These are phyloP conservation scores for Theonella swinhoei DNA, from an alignment of 37 sponge, comb jelly and placozoan genomes.

Conservation along the genomic window DNA sequence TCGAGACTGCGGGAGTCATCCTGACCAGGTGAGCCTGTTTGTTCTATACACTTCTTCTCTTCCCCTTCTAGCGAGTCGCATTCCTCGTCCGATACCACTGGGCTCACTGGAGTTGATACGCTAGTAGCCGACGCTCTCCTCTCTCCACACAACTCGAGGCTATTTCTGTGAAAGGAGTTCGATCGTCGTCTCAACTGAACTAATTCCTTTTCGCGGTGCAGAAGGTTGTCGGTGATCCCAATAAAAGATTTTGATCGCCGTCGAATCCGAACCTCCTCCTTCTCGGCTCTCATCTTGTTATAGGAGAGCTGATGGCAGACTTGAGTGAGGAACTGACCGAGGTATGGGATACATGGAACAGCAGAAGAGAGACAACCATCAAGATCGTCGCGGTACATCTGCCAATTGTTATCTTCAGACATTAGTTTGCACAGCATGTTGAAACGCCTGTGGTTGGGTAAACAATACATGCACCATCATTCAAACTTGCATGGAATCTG, in stretches of 20 bases:
- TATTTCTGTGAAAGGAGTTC: no score
- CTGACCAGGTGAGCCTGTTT: no score
- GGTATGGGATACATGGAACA: slow-evolving; percentile 68
- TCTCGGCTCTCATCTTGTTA: not conserved
- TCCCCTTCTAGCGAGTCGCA: no score
- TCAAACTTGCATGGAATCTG: not conserved
- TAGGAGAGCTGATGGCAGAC: not conserved
- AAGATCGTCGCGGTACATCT: slow-evolving; percentile 46
- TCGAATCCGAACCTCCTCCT: not conserved
- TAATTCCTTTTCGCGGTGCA: not conserved
- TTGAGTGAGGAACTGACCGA: slow-evolving; percentile 72
- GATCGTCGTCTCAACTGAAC: no score
- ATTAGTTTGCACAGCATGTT: slow-evolving; percentile 42
- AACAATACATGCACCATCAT: not conserved
- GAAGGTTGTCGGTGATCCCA: not conserved
- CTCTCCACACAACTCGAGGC: no score
- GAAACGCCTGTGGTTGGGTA: slow-evolving; percentile 38
- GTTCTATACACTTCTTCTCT: no score
- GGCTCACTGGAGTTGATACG: not conserved
- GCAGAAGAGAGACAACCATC: not conserved
- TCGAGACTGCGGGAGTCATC: no score
- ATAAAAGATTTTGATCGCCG: not conserved
- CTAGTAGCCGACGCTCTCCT: not conserved
- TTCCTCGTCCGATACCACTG: not conserved
- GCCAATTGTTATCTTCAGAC: slow-evolving; percentile 70